phyloP scores from a whole-genome alignment of 2,888 invertebrate genomes.

The Xanthia togata region DNA sequence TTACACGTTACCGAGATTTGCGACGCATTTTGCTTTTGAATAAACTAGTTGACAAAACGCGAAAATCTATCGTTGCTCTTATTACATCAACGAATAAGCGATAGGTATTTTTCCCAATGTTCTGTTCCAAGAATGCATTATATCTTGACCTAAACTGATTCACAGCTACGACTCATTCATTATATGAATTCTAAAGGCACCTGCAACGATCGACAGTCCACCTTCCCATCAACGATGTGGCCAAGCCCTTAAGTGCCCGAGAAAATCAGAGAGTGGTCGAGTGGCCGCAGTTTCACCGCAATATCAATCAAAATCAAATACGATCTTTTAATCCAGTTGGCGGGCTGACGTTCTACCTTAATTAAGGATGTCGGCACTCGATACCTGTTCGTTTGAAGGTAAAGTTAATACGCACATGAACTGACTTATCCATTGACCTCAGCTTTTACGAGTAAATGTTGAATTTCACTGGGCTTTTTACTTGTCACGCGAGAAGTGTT shows the following conservation, averaged over 20 bases:
- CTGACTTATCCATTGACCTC: slow-evolving; percentile 56
- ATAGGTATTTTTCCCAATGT: neutral
- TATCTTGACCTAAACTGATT: neutral
- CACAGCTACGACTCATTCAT: slow-evolving; percentile 10
- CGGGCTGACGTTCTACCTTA: slow-evolving; percentile 79
- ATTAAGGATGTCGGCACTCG: slow-evolving; percentile 80
- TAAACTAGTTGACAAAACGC: no score
- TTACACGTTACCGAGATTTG: neutral
- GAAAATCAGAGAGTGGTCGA: slow-evolving; percentile 59
- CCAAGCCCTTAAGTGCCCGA: slow-evolving; percentile 56
- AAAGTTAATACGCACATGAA: slow-evolving; percentile 61
- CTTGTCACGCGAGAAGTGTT: neutral
- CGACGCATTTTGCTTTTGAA: neutral
- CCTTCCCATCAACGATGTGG: slow-evolving; percentile 24
- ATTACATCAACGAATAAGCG: neutral
- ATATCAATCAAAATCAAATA: slow-evolving; percentile 87
- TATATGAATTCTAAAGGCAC: slow-evolving; percentile 40
- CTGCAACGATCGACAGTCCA: neutral
- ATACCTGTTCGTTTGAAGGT: slow-evolving; percentile 64
- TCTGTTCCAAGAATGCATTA: neutral
- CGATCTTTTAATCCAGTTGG: slow-evolving; percentile 81
- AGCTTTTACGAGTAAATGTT: slow-evolving; percentile 40
- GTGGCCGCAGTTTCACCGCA: slow-evolving; percentile 77
- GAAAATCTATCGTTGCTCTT: neutral
- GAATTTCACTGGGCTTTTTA: slow-evolving; percentile 32